Evolutionary conservation across 1,140 invertebrate genomes (phyloP).

Genomic region (Lerema accius): DNA sequence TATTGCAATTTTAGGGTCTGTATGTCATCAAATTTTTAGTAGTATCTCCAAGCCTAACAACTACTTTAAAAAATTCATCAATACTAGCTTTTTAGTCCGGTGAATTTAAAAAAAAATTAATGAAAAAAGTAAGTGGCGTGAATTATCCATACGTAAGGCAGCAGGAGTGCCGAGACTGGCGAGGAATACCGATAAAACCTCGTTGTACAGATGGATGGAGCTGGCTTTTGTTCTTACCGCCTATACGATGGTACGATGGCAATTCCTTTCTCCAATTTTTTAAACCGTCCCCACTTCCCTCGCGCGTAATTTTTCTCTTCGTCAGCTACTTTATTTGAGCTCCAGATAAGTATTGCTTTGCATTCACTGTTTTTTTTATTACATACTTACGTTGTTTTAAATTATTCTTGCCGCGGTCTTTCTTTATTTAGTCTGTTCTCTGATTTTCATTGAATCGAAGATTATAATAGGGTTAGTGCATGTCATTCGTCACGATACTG

Average conservation of each 20-base stretch:
- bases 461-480: too few relatives aligned
- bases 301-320: constrained; percentile 57
- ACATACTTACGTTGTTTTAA: neutral
- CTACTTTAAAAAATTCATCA: too few relatives aligned
- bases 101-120: too few relatives aligned
- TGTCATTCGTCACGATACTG: too few relatives aligned
- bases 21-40: too few relatives aligned
- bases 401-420: neutral
- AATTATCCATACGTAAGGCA: neutral
- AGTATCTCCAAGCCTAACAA: too few relatives aligned
- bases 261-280: constrained; percentile 51
- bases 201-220: constrained; percentile 36
- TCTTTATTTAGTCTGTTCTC: neutral
- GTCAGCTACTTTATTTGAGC: constrained; percentile 56
- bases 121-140: too few relatives aligned
- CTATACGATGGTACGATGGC: constrained; percentile 37
- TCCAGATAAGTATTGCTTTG: constrained; percentile 45
- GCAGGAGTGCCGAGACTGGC: too few relatives aligned
- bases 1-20: too few relatives aligned
- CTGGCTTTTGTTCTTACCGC: constrained; percentile 45
- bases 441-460: too few relatives aligned
- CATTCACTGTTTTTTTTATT: neutral
- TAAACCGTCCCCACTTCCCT: constrained; percentile 43
- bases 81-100: too few relatives aligned
- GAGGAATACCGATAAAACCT: neutral